Conservation (phyloP, 2,888 invertebrate species). For the Tachina grossa region DNA sequence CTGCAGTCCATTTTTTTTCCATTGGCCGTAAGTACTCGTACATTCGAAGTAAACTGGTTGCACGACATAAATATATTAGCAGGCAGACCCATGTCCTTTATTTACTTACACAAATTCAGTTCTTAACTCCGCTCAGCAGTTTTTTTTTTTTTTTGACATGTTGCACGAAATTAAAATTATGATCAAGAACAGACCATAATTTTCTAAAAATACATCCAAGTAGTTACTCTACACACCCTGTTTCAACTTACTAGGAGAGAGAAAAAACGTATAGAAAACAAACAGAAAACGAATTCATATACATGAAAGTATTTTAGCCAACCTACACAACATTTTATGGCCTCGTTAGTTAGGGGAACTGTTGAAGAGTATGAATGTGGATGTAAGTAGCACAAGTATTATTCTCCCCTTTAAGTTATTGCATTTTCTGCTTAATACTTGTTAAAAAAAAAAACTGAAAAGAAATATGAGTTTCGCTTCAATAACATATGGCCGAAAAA, state of each 20-base stretch:
- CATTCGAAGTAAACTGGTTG: too few species aligned
- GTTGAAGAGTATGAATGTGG: conserved; percentile 31
- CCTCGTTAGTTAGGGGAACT: conserved; percentile 51
- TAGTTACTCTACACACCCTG: conserved; percentile 2
- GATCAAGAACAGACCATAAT: not conserved
- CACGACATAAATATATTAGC: too few species aligned
- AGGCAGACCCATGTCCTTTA: too few species aligned
- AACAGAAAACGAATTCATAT: conserved; percentile 24
- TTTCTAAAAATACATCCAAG: not conserved
- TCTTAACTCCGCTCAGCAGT: too few species aligned
- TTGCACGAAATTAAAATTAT: too few species aligned
- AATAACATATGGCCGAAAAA: conserved; percentile 59
- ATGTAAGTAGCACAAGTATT: conserved; percentile 4
- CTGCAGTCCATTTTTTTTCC: too few species aligned
- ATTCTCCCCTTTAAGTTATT: conserved; percentile 28
- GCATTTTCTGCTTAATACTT: conserved; percentile 21
- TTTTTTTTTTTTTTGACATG: too few species aligned
- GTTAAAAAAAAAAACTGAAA: conserved; percentile 12
- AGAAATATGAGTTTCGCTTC: conserved; percentile 60
- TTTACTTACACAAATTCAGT: too few species aligned
- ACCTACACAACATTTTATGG: conserved; percentile 57
- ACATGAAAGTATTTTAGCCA: conserved; percentile 23
- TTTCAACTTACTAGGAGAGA: not conserved
- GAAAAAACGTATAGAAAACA: not conserved
- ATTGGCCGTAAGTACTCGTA: too few species aligned